Percentiles rank a stretch among this genome's conserved stretches.
Evolutionary conservation across 1,140 invertebrate species (phyloP).

Genomic region (Chelonus insularis): DNA sequence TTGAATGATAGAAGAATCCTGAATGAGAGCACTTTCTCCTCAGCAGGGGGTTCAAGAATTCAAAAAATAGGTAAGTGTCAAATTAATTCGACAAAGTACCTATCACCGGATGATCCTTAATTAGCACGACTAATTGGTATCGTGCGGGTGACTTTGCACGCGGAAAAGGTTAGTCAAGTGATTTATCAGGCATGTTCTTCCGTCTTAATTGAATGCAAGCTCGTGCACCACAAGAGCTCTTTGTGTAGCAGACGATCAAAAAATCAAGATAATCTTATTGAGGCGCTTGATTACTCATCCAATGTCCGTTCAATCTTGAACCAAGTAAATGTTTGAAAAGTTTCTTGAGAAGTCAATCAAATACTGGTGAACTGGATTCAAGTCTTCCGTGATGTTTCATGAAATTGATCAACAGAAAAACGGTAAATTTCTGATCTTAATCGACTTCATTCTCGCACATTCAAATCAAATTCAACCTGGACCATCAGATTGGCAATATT

Average conservation of each 20-base stretch:
- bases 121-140: constrained; percentile 50
- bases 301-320: constrained; percentile 9
- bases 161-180: constrained; percentile 45
- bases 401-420: constrained; percentile 31
- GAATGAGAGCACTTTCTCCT: too few species aligned
- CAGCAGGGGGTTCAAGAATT: too few species aligned
- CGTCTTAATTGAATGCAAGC: constrained; percentile 49
- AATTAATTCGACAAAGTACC: constrained; percentile 50
- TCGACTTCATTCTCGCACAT: too few species aligned
- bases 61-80: constrained; percentile 33
- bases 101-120: constrained; percentile 49
- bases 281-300: constrained; percentile 23
- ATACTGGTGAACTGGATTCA: constrained; percentile 4
- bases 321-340: constrained; percentile 18
- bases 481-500: too few species aligned
- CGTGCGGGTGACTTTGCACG: constrained; percentile 31
- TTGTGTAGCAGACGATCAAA: constrained; percentile 9
- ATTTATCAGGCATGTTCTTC: constrained; percentile 44
- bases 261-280: constrained; percentile 10
- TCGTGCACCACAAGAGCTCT: constrained; percentile 17
- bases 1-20: too few species aligned
- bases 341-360: constrained; percentile 18
- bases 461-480: too few species aligned
- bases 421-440: constrained; percentile 5
- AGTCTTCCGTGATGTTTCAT: constrained; percentile 30